phyloP scores from a whole-genome alignment of 1,140 invertebrate genomes.

The Alviniconcha marisindica region DNA sequence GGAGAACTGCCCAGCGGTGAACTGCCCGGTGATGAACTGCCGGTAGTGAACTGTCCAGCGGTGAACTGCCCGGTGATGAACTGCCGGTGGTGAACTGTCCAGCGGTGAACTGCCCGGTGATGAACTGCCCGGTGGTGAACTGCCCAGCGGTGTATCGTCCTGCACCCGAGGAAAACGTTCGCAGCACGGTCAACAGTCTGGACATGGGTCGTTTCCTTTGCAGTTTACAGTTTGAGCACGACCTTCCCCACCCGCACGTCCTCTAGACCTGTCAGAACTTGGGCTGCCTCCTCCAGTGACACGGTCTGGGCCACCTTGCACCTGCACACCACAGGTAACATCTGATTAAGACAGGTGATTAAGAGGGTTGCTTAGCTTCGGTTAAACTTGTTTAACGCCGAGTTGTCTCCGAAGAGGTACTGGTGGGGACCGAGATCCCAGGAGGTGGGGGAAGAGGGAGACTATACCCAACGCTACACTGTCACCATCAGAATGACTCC shows the following conservation, averaged over 20 bases:
- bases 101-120: no score
- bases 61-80: no score
- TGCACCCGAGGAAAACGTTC: neutral
- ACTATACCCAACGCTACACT: neutral
- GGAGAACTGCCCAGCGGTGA: no score
- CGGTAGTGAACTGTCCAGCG: no score
- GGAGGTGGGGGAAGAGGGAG: no score
- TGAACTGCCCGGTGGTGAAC: neutral
- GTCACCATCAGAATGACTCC: neutral
- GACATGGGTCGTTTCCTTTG: neutral
- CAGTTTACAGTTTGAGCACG: constrained; percentile 61
- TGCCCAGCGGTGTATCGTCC: neutral
- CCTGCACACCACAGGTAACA: constrained; percentile 56
- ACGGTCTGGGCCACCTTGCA: constrained; percentile 73
- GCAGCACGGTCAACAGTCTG: neutral
- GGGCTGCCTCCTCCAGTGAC: constrained; percentile 67
- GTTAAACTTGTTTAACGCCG: neutral
- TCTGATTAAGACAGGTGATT: neutral
- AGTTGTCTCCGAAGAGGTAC: neutral
- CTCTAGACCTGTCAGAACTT: constrained; percentile 66
- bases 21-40: no score
- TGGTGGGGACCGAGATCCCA: no score
- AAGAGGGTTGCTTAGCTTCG: neutral
- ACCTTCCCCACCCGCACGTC: constrained; percentile 72
- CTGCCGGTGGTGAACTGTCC: no score